Conservation (phyloP, 2,888 invertebrate species). For the Drepana falcataria region DNA sequence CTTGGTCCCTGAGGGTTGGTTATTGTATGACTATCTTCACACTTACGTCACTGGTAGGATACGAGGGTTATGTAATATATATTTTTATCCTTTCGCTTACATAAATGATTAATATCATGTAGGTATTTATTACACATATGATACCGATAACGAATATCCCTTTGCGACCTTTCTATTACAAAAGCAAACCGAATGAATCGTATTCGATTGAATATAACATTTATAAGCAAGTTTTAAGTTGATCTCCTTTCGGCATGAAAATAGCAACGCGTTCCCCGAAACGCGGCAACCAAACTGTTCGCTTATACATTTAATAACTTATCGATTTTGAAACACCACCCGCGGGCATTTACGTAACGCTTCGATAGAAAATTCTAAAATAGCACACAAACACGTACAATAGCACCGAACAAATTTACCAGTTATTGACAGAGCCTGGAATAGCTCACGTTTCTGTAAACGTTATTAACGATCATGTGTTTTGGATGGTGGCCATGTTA, state of each 20-base stretch:
- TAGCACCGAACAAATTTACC: constrained; percentile 11
- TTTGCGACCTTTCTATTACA: too few relatives aligned
- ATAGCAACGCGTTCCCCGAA: background rate
- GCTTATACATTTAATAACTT: constrained; percentile 38
- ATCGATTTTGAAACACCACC: constrained; percentile 52
- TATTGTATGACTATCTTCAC: constrained; percentile 3
- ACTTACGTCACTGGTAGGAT: constrained; percentile 64
- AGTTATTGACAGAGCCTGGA: constrained; percentile 20
- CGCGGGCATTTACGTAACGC: constrained; percentile 59
- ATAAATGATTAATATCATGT: background rate
- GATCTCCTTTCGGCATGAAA: background rate
- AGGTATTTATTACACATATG: too few relatives aligned
- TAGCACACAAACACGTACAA: constrained; percentile 25
- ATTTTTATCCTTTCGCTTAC: constrained; percentile 19
- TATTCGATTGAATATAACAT: background rate
- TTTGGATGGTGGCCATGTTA: constrained; percentile 51
- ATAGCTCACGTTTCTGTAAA: constrained; percentile 41
- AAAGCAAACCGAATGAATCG: background rate
- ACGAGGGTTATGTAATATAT: constrained; percentile 49
- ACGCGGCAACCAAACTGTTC: constrained; percentile 25
- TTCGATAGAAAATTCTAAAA: constrained; percentile 21
- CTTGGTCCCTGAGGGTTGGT: constrained; percentile 2
- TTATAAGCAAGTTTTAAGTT: background rate
- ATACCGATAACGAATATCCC: too few relatives aligned
- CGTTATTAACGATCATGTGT: constrained; percentile 58